phyloP scores from a whole-genome alignment of 2,888 invertebrate genomes.

The Endomychus coccineus region DNA sequence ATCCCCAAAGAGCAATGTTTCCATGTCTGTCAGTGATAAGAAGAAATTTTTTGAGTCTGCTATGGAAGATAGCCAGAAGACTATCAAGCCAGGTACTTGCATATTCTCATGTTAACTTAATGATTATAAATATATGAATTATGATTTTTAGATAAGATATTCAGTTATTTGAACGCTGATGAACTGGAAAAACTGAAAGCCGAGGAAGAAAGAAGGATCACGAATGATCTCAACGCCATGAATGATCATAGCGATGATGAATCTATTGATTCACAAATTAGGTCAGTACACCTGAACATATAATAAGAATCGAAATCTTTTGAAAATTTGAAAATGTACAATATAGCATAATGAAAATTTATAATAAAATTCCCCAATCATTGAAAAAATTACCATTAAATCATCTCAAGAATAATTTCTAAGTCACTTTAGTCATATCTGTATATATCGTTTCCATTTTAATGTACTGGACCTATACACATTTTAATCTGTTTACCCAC shows the following conservation, averaged over 20 bases:
- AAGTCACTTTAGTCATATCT: too few relatives aligned
- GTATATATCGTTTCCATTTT: too few relatives aligned
- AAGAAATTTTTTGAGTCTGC: slow-evolving; percentile 94
- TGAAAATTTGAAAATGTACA: too few relatives aligned
- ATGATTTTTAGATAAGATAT: slow-evolving; percentile 69
- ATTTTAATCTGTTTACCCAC: too few relatives aligned
- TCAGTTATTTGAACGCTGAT: slow-evolving; percentile 88
- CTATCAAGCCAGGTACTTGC: slow-evolving; percentile 71
- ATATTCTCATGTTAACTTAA: too few relatives aligned
- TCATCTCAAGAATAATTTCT: too few relatives aligned
- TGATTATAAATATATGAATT: slow-evolving; percentile 9
- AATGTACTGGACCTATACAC: too few relatives aligned
- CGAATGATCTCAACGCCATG: slow-evolving; percentile 58
- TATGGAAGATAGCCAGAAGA: slow-evolving; percentile 86
- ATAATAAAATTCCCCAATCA: too few relatives aligned
- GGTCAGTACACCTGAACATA: background rate
- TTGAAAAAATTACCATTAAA: too few relatives aligned
- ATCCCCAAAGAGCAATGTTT: slow-evolving; percentile 64
- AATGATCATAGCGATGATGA: slow-evolving; percentile 51
- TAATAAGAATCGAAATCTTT: slow-evolving; percentile 4
- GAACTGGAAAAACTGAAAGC: slow-evolving; percentile 91
- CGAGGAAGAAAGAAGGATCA: slow-evolving; percentile 87
- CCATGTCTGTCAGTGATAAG: slow-evolving; percentile 87
- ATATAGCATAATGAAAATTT: too few relatives aligned
- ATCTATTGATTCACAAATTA: slow-evolving; percentile 38